These are phyloP conservation scores for Serilophus lunatus DNA, from an alignment of 2,113 vertebrate genomes.

Conservation along the genomic window DNA sequence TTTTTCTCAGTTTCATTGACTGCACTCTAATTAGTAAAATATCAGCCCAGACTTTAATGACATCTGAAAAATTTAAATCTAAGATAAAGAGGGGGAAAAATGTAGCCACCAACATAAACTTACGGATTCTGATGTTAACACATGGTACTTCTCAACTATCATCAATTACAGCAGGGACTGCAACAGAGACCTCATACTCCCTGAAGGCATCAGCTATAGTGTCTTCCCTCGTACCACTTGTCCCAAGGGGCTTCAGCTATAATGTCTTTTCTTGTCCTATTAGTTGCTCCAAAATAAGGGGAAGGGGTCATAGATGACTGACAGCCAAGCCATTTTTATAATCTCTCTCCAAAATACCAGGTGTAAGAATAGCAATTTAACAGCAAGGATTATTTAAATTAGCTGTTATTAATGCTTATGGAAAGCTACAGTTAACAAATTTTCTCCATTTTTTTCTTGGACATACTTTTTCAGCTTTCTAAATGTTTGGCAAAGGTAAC, in stretches of 20 bases:
- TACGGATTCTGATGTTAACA: neutral
- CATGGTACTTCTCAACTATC: neutral
- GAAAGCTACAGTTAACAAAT: neutral
- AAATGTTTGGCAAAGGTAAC: neutral
- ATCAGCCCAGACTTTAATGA: neutral
- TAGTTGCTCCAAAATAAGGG: neutral
- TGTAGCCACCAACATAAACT: neutral
- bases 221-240: neutral
- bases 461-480: neutral
- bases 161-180: neutral
- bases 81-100: neutral
- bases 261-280: neutral
- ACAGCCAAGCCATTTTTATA: neutral
- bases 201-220: neutral
- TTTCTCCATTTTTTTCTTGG: neutral
- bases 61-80: neutral
- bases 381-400: neutral
- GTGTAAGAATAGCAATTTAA: neutral
- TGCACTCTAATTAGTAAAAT: neutral
- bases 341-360: neutral
- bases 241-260: neutral
- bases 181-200: neutral
- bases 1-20: neutral
- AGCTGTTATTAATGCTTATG: neutral
- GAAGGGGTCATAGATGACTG: neutral